Conservation (phyloP, 2,113 vertebrate species). For the Brachyhypopomus gauderio region DNA sequence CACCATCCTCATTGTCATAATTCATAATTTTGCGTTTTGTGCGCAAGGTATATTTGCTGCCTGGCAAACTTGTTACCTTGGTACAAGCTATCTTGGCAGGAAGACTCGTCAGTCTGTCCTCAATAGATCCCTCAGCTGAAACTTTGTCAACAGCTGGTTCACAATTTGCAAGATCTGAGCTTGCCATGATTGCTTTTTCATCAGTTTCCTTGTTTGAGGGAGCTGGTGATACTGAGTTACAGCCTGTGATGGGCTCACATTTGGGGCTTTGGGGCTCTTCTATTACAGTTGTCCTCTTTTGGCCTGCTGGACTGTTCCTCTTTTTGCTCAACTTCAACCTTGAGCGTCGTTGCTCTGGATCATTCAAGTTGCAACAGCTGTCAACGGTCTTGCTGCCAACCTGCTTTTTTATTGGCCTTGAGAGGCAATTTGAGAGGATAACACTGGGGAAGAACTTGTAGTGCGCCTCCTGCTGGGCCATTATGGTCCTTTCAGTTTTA, state of each 20-base stretch:
- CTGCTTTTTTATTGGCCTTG: constrained; percentile 80
- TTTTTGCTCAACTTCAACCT: constrained; percentile 86
- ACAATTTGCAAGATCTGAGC: constrained; percentile 16
- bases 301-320: constrained; percentile 69
- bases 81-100: constrained; percentile 72
- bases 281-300: constrained; percentile 63
- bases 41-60: constrained; percentile 93
- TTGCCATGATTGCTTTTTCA: constrained; percentile 38
- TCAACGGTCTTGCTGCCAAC: constrained; percentile 64
- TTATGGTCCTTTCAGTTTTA: constrained; percentile 87
- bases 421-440: constrained; percentile 97
- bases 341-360: constrained; percentile 76
- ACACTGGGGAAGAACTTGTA: constrained; percentile 99
- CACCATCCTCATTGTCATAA: constrained; percentile 85
- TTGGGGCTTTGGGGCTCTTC: constrained; percentile 52
- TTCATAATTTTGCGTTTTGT: constrained; percentile 86
- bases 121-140: constrained; percentile 41
- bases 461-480: constrained; percentile 94
- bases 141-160: constrained; percentile 52
- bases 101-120: constrained; percentile 60
- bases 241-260: constrained; percentile 30
- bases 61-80: constrained; percentile 82
- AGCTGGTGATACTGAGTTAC: constrained; percentile 44
- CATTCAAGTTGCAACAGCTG: constrained; percentile 77
- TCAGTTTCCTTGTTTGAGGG: constrained; percentile 44